Conservation (phyloP, 2,113 vertebrate species). For the Donacobius atricapilla region DNA sequence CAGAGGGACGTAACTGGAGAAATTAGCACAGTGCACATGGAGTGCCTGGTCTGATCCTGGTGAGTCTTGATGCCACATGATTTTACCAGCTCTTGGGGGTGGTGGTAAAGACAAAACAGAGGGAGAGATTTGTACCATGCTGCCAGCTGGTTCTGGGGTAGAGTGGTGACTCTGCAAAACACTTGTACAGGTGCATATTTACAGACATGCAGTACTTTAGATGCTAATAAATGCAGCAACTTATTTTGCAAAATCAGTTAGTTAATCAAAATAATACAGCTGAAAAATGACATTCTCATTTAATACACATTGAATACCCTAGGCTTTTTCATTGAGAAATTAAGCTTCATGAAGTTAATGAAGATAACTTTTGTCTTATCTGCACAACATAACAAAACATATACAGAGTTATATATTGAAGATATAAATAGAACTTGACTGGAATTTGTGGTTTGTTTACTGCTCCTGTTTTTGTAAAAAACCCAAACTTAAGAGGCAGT, state of each 20-base stretch:
- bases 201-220: background rate
- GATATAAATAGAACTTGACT: background rate
- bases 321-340: background rate
- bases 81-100: background rate
- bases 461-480: background rate
- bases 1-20: accelerated
- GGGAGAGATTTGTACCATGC: background rate
- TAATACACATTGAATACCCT: background rate
- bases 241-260: background rate
- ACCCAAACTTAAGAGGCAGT: accelerated
- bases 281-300: background rate
- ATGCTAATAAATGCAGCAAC: background rate
- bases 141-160: background rate
- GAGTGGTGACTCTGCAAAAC: background rate
- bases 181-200: background rate
- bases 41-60: accelerated
- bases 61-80: accelerated
- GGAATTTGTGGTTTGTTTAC: background rate
- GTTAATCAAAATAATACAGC: background rate
- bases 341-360: background rate
- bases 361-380: background rate
- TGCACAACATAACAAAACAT: background rate
- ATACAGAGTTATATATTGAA: background rate
- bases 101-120: background rate
- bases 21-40: background rate